A percentile compares a stretch with the other conserved stretches of the same genome.
Conservation (phyloP, 2,113 vertebrate species). For the Erinaceus europaeus region DNA sequence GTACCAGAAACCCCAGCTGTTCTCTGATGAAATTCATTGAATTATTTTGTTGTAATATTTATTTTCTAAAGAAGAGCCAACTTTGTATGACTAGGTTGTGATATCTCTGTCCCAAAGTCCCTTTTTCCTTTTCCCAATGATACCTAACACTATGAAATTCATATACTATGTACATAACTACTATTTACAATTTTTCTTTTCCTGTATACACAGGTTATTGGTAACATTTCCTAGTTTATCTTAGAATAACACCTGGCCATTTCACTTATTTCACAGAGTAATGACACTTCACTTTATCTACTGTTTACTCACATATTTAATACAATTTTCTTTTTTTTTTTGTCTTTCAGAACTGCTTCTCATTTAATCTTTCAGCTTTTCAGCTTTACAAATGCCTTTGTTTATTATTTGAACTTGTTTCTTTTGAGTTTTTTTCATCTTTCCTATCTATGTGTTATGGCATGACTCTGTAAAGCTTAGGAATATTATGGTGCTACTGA, state of each 20-base stretch:
- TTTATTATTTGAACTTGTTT: not conserved
- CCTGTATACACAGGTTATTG: not conserved
- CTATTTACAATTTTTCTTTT: not conserved
- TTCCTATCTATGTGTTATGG: not conserved
- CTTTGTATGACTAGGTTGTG: not conserved
- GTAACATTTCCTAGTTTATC: constrained; percentile 24
- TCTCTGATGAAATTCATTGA: too few species aligned
- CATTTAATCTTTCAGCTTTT: constrained; percentile 5
- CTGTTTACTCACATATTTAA: constrained; percentile 4
- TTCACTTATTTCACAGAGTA: not conserved
- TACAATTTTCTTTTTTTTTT: constrained; percentile 1
- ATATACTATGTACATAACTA: too few species aligned
- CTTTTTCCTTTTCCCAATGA: not conserved
- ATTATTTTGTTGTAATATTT: too few species aligned
- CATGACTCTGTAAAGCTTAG: not conserved
- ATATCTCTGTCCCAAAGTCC: not conserved
- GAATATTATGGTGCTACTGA: too few species aligned
- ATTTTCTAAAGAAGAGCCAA: too few species aligned
- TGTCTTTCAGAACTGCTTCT: not conserved
- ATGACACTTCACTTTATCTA: constrained; percentile 19
- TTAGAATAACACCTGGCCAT: not conserved
- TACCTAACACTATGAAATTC: not conserved
- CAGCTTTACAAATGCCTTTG: not conserved
- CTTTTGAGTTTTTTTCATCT: not conserved
- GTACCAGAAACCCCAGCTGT: too few species aligned